These are phyloP conservation scores for Ornithorhynchus anatinus DNA, from an alignment of 2,113 vertebrate species.

Conservation along the genomic window DNA sequence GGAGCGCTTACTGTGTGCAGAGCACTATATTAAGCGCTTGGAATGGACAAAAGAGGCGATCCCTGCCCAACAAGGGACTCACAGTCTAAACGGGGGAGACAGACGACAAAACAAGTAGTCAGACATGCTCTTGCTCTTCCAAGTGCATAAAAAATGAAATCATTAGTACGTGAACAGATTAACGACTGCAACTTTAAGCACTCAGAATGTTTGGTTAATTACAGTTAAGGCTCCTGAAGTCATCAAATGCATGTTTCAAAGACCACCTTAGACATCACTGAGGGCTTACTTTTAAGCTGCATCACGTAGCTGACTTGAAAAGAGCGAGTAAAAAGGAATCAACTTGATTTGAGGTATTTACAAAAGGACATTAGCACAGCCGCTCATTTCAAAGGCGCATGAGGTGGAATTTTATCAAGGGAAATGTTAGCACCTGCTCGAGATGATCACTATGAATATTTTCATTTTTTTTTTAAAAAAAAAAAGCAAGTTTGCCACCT, in stretches of 20 bases:
- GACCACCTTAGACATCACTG: neutral
- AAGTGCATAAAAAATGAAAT: neutral
- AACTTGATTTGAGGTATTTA: slow-evolving; percentile 34
- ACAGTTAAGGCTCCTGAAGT: no score
- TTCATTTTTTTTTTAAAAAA: slow-evolving; percentile 9
- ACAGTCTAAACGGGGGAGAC: no score
- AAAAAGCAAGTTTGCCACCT: slow-evolving; percentile 61
- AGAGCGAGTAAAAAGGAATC: slow-evolving; percentile 14
- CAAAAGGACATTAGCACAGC: slow-evolving; percentile 17
- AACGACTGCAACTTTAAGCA: neutral
- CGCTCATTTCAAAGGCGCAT: neutral
- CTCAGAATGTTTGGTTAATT: neutral
- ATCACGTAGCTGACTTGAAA: neutral
- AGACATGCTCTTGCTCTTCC: neutral
- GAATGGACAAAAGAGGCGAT: no score
- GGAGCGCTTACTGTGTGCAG: no score
- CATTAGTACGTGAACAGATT: neutral
- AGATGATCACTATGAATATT: accelerated
- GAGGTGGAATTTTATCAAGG: neutral
- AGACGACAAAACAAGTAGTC: no score
- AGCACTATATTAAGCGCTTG: no score
- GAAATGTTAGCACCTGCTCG: neutral
- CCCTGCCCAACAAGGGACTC: no score
- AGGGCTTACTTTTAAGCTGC: neutral
- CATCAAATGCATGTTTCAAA: no score